phyloP scores from a whole-genome alignment of 2,113 vertebrate genomes.

The Ceyx margarethae region DNA sequence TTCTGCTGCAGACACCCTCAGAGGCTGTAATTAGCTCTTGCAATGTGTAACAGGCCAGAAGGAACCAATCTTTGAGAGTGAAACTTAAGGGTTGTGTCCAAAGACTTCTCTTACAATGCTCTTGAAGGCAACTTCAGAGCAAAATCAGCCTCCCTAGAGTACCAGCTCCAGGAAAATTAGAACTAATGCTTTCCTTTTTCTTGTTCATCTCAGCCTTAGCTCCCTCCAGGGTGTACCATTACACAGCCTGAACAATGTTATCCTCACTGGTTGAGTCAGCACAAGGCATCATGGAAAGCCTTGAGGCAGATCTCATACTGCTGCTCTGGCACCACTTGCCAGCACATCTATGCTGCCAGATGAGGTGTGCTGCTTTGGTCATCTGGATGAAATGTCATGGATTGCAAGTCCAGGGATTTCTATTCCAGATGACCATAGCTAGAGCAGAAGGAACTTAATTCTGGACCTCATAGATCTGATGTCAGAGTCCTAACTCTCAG shows the following conservation, averaged over 20 bases:
- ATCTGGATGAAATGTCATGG: background rate
- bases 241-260: background rate
- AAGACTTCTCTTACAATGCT: background rate
- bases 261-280: background rate
- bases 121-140: background rate
- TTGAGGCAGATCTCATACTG: fast-evolving
- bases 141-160: background rate
- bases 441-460: background rate
- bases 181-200: background rate
- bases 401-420: background rate
- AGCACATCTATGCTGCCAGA: background rate
- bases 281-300: background rate
- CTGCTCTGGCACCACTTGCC: background rate
- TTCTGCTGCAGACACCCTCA: background rate
- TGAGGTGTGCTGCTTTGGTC: background rate
- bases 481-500: background rate
- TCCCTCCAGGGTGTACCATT: background rate
- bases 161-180: background rate
- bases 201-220: background rate
- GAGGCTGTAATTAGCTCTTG: background rate
- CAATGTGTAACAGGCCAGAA: background rate
- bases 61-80: background rate
- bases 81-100: background rate
- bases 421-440: background rate
- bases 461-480: background rate